Evolutionary conservation across 2,888 invertebrate genomes (phyloP), one percentile per base, ranked within the genome.

Genomic region (Drepanosiphum platanoidis): DNA sequence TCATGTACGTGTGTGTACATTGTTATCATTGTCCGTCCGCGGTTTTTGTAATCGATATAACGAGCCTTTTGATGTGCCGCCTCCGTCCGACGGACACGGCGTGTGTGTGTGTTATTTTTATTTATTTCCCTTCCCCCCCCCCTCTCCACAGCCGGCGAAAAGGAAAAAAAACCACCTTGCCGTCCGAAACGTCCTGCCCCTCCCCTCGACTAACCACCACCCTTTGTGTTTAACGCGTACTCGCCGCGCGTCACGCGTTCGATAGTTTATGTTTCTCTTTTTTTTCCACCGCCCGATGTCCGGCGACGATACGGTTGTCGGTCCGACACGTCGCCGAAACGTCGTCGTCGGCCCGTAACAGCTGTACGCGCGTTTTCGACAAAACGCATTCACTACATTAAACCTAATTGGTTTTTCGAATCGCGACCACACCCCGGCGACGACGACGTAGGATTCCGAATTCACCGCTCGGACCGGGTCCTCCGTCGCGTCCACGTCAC

Each of bases 361-460:
- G 77, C 77, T 77, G 58, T 61, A 61, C 61, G n/a, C 27, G 22
- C 13, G 13, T 64, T 64, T 64, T 64, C 64, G 64, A 64, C 30
- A 64, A 64, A 64, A 64, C 64, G 34, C 22, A 30, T 75, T 58
- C 75, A 34, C 58, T 75, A 75, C 75, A 75, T 75, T 75, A 58
- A 64, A 30, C 78, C 64, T 78, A 64, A 78, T 78, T 64, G 64
- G 78, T 64, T 78, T 78, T 42, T 64, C 78, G 22, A 64, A 34
- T 52, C 58, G 27, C 18, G 34, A 66, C 64, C 66, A n/a, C 80
- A 68, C 80, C 68, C 80, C 18, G n/a, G 32, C 42, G 8, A n/a
- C n/a, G n/a, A n/a, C n/a, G n/a, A n/a, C n/a, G n/a, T n/a, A n/a
- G n/a, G n/a, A 34, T 68, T 80, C n/a, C 42, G 30, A 64, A 79